Conservation (phyloP, 2,888 invertebrate genomes). For the Caenorhabditis sulstoni region DNA sequence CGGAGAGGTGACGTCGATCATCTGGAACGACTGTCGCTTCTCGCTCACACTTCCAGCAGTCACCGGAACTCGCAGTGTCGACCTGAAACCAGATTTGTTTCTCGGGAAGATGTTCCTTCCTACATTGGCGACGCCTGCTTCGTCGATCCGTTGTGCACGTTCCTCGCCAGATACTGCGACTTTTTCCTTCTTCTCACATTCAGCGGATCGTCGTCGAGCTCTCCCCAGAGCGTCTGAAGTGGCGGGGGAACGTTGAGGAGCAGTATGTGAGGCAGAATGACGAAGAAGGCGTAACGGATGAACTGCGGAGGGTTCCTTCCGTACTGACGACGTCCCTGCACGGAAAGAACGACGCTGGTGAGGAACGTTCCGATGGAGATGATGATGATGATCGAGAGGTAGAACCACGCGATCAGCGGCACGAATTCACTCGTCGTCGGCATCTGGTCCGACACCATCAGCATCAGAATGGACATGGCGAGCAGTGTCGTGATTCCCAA, state of each 20-base stretch:
- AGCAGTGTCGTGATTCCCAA: constrained; percentile 78
- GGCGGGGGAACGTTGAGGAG: constrained; percentile 75
- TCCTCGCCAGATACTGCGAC: constrained; percentile 26
- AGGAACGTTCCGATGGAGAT: constrained; percentile 79
- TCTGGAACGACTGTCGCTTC: constrained; percentile 67
- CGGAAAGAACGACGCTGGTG: constrained; percentile 76
- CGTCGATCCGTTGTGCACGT: constrained; percentile 38
- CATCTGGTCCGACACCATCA: constrained; percentile 82
- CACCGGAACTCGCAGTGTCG: constrained; percentile 56
- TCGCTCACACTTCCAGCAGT: constrained; percentile 46
- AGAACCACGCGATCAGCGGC: constrained; percentile 80
- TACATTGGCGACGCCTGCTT: constrained; percentile 57
- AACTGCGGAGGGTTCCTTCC: constrained; percentile 74
- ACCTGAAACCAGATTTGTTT: too few relatives aligned
- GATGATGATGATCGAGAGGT: constrained; percentile 77
- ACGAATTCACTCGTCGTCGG: constrained; percentile 81
- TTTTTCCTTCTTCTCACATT: constrained; percentile 54
- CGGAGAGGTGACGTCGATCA: constrained; percentile 74
- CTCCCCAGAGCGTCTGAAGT: constrained; percentile 74
- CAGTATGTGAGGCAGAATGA: constrained; percentile 62
- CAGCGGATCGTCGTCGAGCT: constrained; percentile 71
- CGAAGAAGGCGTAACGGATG: constrained; percentile 75
- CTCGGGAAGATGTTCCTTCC: too few relatives aligned
- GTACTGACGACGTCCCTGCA: constrained; percentile 78
- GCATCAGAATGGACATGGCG: constrained; percentile 82